Evolutionary conservation across 2,888 invertebrate genomes (phyloP).

Genomic region (Drosophila aldrichi): DNA sequence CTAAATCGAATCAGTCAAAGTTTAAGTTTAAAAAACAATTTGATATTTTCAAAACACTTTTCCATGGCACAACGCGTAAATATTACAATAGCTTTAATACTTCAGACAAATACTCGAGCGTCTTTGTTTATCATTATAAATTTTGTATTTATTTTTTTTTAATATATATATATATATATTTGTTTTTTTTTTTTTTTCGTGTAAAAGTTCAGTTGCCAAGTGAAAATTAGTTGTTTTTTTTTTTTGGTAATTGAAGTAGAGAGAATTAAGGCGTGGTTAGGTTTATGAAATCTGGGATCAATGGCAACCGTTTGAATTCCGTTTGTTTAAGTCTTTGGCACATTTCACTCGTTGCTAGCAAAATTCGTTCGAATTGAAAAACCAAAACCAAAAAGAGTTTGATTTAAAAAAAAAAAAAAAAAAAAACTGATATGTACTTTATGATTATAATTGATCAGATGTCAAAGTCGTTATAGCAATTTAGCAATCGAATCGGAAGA

Average conservation of each 20-base stretch:
- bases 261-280: slow-evolving; percentile 4
- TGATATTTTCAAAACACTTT: background rate
- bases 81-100: slow-evolving; percentile 55
- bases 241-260: slow-evolving; percentile 5
- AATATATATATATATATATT: slow-evolving; percentile 2
- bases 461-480: slow-evolving; percentile 7
- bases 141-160: slow-evolving; percentile 5
- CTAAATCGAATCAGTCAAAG: slow-evolving; percentile 31
- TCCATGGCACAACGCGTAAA: slow-evolving; percentile 24
- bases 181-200: slow-evolving; percentile 14
- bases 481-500: slow-evolving; percentile 1
- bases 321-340: slow-evolving; percentile 64
- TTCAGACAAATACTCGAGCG: slow-evolving; percentile 44
- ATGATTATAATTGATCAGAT: slow-evolving; percentile 36
- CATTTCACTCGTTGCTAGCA: slow-evolving; percentile 45
- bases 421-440: slow-evolving; percentile 57
- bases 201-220: slow-evolving; percentile 25
- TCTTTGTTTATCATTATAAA: slow-evolving; percentile 21
- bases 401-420: slow-evolving; percentile 35
- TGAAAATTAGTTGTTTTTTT: slow-evolving; percentile 11
- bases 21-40: background rate
- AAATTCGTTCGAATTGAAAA: slow-evolving; percentile 16
- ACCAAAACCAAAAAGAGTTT: slow-evolving; percentile 16
- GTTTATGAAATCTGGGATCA: slow-evolving; percentile 25
- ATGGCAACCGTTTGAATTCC: slow-evolving; percentile 48